These are phyloP conservation scores for Brachyrhaphis roseni DNA, from an alignment of 2,797 vertebrate genomes.

Conservation along the genomic window DNA sequence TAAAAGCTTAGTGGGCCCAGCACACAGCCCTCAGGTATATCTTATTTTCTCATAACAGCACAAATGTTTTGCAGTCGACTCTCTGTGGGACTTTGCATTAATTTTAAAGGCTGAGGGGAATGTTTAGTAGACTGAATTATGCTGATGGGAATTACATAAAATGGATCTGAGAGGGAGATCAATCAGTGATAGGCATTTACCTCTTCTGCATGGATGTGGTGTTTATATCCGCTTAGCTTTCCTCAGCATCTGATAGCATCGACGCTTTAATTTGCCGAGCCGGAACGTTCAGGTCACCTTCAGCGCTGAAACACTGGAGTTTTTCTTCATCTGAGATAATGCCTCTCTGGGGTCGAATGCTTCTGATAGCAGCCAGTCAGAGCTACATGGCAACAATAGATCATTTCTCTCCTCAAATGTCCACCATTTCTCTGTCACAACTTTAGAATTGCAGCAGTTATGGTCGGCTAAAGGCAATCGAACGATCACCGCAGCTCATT, in stretches of 20 bases:
- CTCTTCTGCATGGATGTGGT: conserved; percentile 25
- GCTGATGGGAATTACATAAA: conserved; percentile 51
- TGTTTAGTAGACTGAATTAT: conserved; percentile 43
- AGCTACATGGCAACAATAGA: conserved; percentile 32
- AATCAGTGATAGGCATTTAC: conserved; percentile 45
- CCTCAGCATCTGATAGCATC: conserved; percentile 55
- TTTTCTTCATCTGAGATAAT: conserved; percentile 46
- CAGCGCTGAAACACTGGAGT: conserved; percentile 28
- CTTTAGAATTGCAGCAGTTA: conserved; percentile 40
- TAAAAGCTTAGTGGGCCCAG: conserved; percentile 38
- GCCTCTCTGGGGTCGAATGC: conserved; percentile 24
- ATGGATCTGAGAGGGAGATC: conserved; percentile 44
- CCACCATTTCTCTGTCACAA: conserved; percentile 22
- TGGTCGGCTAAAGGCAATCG: conserved; percentile 18
- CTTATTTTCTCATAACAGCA: conserved; percentile 37
- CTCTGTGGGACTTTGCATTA: conserved; percentile 46
- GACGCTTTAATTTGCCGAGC: conserved; percentile 49
- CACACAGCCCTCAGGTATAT: conserved; percentile 43
- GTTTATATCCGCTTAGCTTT: conserved; percentile 54
- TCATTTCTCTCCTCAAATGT: conserved; percentile 29
- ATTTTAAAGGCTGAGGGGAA: conserved; percentile 40
- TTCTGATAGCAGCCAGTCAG: conserved; percentile 18
- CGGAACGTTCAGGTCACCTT: conserved; percentile 67
- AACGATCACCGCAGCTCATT: conserved; percentile 27
- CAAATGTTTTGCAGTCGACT: conserved; percentile 26